A percentile compares a stretch with the other conserved stretches of the same genome.
phyloP scores from a whole-genome alignment of 2,113 vertebrate species.

The Pungitius pungitius region DNA sequence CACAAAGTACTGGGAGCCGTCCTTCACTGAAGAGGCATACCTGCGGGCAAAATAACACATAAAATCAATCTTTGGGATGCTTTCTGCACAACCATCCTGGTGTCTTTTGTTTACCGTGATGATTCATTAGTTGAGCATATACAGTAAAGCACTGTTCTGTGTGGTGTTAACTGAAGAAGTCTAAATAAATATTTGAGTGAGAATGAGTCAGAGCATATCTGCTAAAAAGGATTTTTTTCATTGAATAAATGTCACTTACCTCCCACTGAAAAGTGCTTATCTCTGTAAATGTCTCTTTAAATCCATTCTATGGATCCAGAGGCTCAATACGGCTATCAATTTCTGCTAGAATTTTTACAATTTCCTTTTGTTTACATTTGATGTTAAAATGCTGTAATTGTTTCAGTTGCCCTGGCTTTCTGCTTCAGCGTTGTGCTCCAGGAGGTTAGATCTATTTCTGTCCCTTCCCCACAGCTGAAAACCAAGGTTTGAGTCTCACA shows the following conservation, averaged over 20 bases:
- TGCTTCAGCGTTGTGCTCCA: slow-evolving; percentile 14
- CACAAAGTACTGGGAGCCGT: slow-evolving; percentile 97
- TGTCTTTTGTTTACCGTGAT: background rate
- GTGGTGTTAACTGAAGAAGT: background rate
- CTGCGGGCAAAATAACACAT: slow-evolving; percentile 67
- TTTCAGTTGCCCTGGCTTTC: slow-evolving; percentile 9
- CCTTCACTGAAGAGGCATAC: slow-evolving; percentile 91
- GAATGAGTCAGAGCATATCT: background rate
- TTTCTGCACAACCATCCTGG: background rate
- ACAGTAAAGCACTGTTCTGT: background rate
- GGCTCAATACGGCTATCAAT: slow-evolving; percentile 20
- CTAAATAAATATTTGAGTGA: background rate
- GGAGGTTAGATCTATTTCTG: background rate
- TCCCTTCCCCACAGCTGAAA: background rate
- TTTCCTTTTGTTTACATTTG: slow-evolving; percentile 33
- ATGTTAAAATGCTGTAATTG: slow-evolving; percentile 34
- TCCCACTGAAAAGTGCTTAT: slow-evolving; percentile 10
- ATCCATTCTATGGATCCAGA: background rate
- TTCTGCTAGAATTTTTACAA: background rate
- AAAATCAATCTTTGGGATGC: background rate
- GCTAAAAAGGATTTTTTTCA: background rate
- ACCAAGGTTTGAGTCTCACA: slow-evolving; percentile 13
- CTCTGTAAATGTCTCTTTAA: slow-evolving; percentile 3
- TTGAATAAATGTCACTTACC: slow-evolving; percentile 25
- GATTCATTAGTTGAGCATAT: background rate